Base-by-base conservation (phyloP, 2,113 vertebrate genomes). In the Stomatorhinus ivindoensis region DNA sequence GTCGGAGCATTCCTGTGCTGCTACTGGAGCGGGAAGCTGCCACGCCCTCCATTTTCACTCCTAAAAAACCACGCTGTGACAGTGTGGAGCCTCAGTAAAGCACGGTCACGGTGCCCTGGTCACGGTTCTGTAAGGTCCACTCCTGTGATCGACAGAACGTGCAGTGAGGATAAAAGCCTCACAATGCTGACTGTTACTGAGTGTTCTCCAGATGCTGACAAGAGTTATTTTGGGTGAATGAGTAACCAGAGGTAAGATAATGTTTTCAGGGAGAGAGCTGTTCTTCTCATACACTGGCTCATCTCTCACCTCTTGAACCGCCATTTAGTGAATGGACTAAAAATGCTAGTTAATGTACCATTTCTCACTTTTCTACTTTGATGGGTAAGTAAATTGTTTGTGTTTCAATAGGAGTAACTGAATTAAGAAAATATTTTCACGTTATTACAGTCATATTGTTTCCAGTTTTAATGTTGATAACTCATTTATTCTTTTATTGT, bases 1-100 rank as follows among this genome's bases (percentile, higher is more conserved):
- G 88, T 76, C 87, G 92, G 48, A 94, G 10, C 42, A 47, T 87
- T 2, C 90, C 58, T 0, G 9, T 5, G 55, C 9, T 15, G 21
- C 21, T n/a, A 17, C 19, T 73, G 6, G n/a, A 46, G 9, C 8
- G 15, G 11, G 87, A 88, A 55, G 31, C 24, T 1, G 11, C 35
- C 5, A 65, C 53, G 8, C 31, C 46, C 19, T 51, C 73, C 65
- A 87, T 87, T 42, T 47, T 73, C 44, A 3, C 42, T 76, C 46
- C 8, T 1, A 48, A 24, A 17, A 35, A 39, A 31, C 2, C 9
- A 39, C 4, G 10, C 10, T 1, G 19, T 35, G 24, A 76, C 39
- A 17, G 42, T 39, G 1, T 15, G 42, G 10, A 7, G 15, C 31
- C 61, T 3, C 19, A 65, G 80, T 4, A 50, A 31, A 13, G 31